phyloP scores from a whole-genome alignment of 2,888 invertebrate genomes.

The Brachylomia viminalis region DNA sequence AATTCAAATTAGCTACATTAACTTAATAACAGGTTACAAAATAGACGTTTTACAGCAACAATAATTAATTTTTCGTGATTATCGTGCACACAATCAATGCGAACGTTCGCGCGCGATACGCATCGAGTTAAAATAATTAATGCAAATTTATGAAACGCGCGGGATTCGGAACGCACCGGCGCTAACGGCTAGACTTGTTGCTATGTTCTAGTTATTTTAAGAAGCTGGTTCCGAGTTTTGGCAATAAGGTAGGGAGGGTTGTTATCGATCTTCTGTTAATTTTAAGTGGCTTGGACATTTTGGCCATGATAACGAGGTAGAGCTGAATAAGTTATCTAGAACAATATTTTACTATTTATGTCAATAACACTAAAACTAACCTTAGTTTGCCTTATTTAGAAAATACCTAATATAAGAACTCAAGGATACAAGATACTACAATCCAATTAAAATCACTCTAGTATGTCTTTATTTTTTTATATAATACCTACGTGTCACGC shows the following conservation, averaged over 20 bases:
- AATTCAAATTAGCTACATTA: slow-evolving; percentile 48
- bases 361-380: background rate
- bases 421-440: background rate
- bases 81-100: slow-evolving; percentile 78
- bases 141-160: slow-evolving; percentile 79
- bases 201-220: slow-evolving; percentile 65
- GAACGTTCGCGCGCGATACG: slow-evolving; percentile 77
- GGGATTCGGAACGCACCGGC: slow-evolving; percentile 68
- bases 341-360: background rate
- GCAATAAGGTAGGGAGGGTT: slow-evolving; percentile 29
- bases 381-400: background rate
- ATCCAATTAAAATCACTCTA: background rate
- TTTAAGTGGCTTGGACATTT: slow-evolving; percentile 9
- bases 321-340: background rate
- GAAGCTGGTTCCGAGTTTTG: slow-evolving; percentile 52
- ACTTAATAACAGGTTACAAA: slow-evolving; percentile 37
- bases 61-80: slow-evolving; percentile 68
- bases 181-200: slow-evolving; percentile 68
- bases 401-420: background rate
- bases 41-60: slow-evolving; percentile 43
- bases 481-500: slow-evolving; percentile 3
- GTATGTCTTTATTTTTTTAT: background rate
- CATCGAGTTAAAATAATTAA: slow-evolving; percentile 81
- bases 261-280: slow-evolving; percentile 42
- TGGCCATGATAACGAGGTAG: background rate